Evolutionary conservation across 1,140 invertebrate genomes (phyloP).

Genomic region (Drosophila kohkoa): DNA sequence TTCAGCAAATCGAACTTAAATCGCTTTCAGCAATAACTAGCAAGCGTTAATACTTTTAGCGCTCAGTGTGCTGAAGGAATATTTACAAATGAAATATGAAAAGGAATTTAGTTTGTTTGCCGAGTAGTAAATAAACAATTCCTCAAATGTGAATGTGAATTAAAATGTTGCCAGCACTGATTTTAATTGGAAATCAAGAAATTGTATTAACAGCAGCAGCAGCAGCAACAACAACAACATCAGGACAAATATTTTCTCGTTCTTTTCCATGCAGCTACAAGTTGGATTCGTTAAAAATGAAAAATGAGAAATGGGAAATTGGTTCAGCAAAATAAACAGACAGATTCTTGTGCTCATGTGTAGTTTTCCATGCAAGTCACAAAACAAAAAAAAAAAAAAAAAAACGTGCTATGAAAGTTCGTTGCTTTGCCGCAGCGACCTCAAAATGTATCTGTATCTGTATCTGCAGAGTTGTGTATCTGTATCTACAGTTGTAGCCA

Average conservation of each 20-base stretch:
- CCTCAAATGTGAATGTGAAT: constrained; percentile 17
- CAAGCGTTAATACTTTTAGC: neutral
- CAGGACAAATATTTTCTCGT: constrained; percentile 2
- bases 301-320: constrained; percentile 14
- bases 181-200: constrained; percentile 51
- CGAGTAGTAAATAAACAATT: constrained; percentile 51
- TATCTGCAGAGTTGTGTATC: constrained; percentile 15
- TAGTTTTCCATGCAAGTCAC: constrained; percentile 7
- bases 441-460: constrained; percentile 24
- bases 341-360: neutral
- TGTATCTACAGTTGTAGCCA: constrained; percentile 33
- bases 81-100: constrained; percentile 6
- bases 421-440: constrained; percentile 25
- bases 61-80: constrained; percentile 5
- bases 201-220: constrained; percentile 15
- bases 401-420: neutral
- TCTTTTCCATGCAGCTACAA: constrained; percentile 6
- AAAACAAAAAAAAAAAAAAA: neutral
- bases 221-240: neutral
- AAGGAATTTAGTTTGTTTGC: constrained; percentile 36
- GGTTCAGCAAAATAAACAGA: neutral
- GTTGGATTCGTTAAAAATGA: constrained; percentile 4
- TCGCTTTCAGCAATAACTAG: neutral
- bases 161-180: constrained; percentile 32
- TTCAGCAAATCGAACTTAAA: too few species aligned